These are phyloP conservation scores for Callinectes sapidus DNA, from an alignment of 2,888 invertebrate genomes.

Conservation along the genomic window DNA sequence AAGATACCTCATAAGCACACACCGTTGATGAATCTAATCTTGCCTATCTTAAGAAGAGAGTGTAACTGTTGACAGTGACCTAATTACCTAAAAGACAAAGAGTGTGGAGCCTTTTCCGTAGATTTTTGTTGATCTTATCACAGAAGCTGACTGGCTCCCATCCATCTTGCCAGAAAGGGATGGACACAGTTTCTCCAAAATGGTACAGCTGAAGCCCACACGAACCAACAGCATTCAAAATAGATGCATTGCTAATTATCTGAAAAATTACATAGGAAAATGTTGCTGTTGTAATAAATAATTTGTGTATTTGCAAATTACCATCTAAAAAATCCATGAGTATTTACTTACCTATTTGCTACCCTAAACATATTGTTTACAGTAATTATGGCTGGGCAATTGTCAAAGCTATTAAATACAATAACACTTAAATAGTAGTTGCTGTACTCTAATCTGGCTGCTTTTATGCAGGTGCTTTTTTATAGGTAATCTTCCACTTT, in stretches of 20 bases:
- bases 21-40: not conserved
- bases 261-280: constrained; percentile 77
- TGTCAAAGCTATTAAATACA: not conserved
- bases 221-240: constrained; percentile 97
- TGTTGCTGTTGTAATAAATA: not conserved
- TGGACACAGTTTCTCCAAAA: constrained; percentile 98
- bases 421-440: not conserved
- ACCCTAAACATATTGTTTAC: too few relatives aligned
- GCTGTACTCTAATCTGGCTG: too few relatives aligned
- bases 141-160: constrained; percentile 98
- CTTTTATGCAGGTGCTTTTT: too few relatives aligned
- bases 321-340: not conserved
- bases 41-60: too few relatives aligned
- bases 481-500: too few relatives aligned
- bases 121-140: constrained; percentile 92
- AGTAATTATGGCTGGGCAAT: not conserved
- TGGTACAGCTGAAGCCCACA: constrained; percentile 96
- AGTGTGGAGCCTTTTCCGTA: constrained; percentile 91
- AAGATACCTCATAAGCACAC: not conserved
- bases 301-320: not conserved
- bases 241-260: constrained; percentile 97
- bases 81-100: constrained; percentile 86
- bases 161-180: constrained; percentile 97
- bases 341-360: not conserved
- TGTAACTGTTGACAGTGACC: not conserved